phyloP scores from a whole-genome alignment of 2,888 invertebrate genomes.

The Calliscelio sp. region DNA sequence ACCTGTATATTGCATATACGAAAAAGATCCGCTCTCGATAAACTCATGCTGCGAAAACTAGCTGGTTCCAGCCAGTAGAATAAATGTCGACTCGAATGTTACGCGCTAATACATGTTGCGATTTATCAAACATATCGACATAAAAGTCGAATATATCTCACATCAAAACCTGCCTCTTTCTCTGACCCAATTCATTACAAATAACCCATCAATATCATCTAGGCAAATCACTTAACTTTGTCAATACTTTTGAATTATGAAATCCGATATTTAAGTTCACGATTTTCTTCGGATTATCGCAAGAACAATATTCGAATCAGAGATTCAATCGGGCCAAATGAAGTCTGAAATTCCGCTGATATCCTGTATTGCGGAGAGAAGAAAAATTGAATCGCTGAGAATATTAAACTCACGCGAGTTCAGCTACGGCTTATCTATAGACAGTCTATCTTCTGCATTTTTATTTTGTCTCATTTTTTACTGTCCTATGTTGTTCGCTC shows the following conservation, averaged over 20 bases:
- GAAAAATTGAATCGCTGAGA: slow-evolving; percentile 79
- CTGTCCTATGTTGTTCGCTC: slow-evolving; percentile 15
- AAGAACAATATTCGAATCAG: no score
- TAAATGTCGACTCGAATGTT: slow-evolving; percentile 41
- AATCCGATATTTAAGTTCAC: no score
- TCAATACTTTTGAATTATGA: not conserved
- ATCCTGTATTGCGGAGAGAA: slow-evolving; percentile 77
- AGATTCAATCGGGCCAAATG: no score
- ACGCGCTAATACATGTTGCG: slow-evolving; percentile 63
- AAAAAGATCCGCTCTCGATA: slow-evolving; percentile 46
- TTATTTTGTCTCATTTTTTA: slow-evolving; percentile 61
- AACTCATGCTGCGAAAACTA: slow-evolving; percentile 51
- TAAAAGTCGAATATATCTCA: slow-evolving; percentile 20
- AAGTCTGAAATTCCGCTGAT: slow-evolving; percentile 15
- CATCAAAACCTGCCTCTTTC: not conserved
- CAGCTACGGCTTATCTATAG: slow-evolving; percentile 29
- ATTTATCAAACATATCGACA: slow-evolving; percentile 57
- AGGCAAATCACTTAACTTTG: not conserved
- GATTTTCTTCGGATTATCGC: no score
- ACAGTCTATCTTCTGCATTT: slow-evolving; percentile 29
- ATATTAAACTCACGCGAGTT: slow-evolving; percentile 76
- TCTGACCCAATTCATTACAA: not conserved
- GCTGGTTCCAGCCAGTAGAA: slow-evolving; percentile 48
- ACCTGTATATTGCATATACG: slow-evolving; percentile 50
- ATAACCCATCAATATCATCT: not conserved